Conservation (phyloP, 1,140 invertebrate species). For the Drosophila sproati region DNA sequence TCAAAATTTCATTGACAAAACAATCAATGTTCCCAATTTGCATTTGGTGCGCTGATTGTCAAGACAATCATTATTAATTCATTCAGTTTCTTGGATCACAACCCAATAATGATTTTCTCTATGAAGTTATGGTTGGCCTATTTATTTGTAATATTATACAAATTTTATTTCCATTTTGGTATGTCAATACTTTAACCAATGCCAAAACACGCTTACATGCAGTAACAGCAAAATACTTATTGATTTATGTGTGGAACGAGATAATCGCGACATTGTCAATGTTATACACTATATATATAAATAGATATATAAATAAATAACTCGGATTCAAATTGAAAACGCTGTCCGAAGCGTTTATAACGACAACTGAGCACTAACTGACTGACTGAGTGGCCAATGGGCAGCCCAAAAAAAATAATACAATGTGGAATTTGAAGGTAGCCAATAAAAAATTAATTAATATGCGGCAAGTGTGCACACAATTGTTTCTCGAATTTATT, state of each 20-base stretch:
- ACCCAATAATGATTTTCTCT: not conserved
- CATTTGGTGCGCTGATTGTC: not conserved
- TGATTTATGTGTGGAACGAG: constrained; percentile 51
- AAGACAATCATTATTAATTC: not conserved
- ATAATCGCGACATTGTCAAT: constrained; percentile 61
- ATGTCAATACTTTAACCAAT: not conserved
- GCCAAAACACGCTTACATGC: constrained; percentile 52
- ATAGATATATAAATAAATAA: constrained; percentile 10
- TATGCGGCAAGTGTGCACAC: constrained; percentile 58
- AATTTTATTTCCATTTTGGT: too few relatives aligned
- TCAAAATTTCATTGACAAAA: not conserved
- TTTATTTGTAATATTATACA: not conserved
- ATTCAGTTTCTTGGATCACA: not conserved
- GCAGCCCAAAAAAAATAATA: constrained; percentile 19
- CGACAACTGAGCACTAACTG: constrained; percentile 44
- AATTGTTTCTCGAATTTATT: constrained; percentile 57
- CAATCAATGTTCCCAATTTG: too few relatives aligned
- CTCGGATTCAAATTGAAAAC: constrained; percentile 39
- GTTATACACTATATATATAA: constrained; percentile 24
- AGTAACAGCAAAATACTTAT: constrained; percentile 48
- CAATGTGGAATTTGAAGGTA: constrained; percentile 42
- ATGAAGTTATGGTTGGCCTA: not conserved
- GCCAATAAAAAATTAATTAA: constrained; percentile 58
- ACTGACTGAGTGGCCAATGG: constrained; percentile 7
- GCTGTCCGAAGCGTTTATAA: constrained; percentile 33